phyloP scores from a whole-genome alignment of 2,888 invertebrate species.

The Troglohyphantes excavatus region DNA sequence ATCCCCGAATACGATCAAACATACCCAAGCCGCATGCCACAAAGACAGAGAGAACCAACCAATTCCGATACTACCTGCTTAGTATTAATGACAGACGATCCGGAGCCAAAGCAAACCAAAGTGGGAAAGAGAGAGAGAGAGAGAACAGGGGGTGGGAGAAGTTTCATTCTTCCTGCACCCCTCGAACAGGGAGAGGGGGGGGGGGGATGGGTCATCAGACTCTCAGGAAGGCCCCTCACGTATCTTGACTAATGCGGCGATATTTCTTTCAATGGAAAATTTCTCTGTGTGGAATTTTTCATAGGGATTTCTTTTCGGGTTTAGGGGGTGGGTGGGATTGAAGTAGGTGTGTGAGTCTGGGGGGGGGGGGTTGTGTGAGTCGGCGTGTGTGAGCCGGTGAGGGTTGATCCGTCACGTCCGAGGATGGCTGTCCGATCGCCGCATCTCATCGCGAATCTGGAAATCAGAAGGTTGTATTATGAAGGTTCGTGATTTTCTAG shows the following conservation, averaged over 20 bases:
- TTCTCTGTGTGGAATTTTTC: constrained; percentile 65
- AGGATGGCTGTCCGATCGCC: constrained; percentile 46
- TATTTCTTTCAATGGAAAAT: constrained; percentile 73
- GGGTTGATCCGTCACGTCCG: constrained; percentile 50
- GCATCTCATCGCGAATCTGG: constrained; percentile 3
- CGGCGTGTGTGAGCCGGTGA: constrained; percentile 25
- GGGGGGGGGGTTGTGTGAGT: constrained; percentile 30
- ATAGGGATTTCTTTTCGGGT: constrained; percentile 49
- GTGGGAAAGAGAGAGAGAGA: too few species aligned
- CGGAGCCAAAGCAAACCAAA: constrained; percentile 31
- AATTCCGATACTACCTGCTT: constrained; percentile 63
- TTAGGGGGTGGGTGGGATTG: constrained; percentile 58
- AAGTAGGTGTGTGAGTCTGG: constrained; percentile 41
- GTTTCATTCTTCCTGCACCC: constrained; percentile 25
- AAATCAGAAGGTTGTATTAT: constrained; percentile 43
- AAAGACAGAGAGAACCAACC: constrained; percentile 22
- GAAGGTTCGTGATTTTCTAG: constrained; percentile 32
- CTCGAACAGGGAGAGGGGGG: background rate
- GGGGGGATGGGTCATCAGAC: constrained; percentile 54
- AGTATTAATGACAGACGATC: constrained; percentile 75
- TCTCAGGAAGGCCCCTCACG: constrained; percentile 50
- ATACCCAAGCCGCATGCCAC: background rate
- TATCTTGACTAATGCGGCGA: constrained; percentile 58
- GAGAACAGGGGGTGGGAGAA: constrained; percentile 6
- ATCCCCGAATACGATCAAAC: constrained; percentile 8